Base-by-base conservation (phyloP, 2,113 vertebrate species). In the Pica pica region DNA sequence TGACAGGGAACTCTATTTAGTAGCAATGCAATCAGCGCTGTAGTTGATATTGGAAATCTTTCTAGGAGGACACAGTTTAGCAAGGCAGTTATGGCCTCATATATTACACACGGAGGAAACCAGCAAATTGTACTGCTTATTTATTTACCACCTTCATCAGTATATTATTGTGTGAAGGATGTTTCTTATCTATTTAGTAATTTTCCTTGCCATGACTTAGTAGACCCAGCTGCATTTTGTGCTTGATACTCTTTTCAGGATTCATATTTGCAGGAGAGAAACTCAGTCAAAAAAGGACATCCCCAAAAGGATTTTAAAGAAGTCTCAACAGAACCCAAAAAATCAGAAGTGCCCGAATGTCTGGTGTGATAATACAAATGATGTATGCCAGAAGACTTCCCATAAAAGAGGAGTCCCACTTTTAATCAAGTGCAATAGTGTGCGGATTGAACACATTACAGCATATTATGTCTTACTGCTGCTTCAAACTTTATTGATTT, bases 41-140 rank as follows among this genome's bases (percentile, higher is more conserved):
- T 95, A 93, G 90, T 92, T 94, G 86, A 94, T 96, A 93, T 3
- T 83, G 90, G 92, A 96, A 95, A 86, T 73, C 90, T 83, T 94
- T 85, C 73, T 67, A 73, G 69, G 84, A 93, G 79, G 77, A 80
- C 44, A 61, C 52, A 91, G 64, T 63, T 69, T 59, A 59, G n/a
- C 22, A 80, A 65, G 81, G 87, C 68, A 28, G 87, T 94, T 94
- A 91, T 59, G 57, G 65, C 42, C 90, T 87, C 61, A 74, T 87
- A 30, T 91, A 88, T 59, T 84, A 85, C 69, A 89, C 69, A 57
- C 53, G 63, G 65, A 95, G 69, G 94, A 94, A 92, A 83, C 15
- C 53, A 87, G 83, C 19, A 92, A 95, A 96, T 95, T 89, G 59
- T 50, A 30, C 50, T 59, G 46, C 27, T 64, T 87, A 77, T 95